Evolutionary conservation across 1,140 invertebrate species (phyloP).

Genomic region (Oppia nitens): DNA sequence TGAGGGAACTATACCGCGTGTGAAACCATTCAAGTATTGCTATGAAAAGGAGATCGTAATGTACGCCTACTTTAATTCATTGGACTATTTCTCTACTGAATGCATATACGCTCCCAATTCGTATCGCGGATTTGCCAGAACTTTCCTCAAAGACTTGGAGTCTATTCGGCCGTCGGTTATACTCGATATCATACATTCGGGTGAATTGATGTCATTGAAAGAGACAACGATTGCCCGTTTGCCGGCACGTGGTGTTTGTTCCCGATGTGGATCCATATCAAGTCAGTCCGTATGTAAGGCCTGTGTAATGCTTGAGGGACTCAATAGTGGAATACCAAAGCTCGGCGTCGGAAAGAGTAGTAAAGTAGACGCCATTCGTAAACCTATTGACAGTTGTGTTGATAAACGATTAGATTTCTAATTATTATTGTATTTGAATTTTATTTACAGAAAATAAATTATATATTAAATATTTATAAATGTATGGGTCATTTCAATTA

Average conservation of each 20-base stretch:
- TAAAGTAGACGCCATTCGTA: constrained; percentile 11
- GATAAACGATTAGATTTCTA: too few species aligned
- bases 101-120: constrained; percentile 98
- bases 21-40: constrained; percentile 94
- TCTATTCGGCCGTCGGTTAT: constrained; percentile 80
- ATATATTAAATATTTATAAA: too few species aligned
- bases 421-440: not conserved
- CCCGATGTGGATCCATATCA: constrained; percentile 80
- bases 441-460: too few species aligned
- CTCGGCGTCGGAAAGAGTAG: constrained; percentile 20
- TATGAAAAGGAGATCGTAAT: constrained; percentile 99
- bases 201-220: constrained; percentile 68
- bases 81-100: constrained; percentile 98
- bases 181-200: constrained; percentile 93
- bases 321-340: constrained; percentile 76
- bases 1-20: constrained; percentile 50
- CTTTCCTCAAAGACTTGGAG: constrained; percentile 89
- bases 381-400: not conserved
- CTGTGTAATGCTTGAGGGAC: constrained; percentile 81
- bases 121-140: constrained; percentile 80
- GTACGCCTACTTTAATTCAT: constrained; percentile 91
- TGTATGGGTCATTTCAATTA: too few species aligned
- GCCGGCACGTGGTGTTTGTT: constrained; percentile 58
- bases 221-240: constrained; percentile 49
- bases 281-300: constrained; percentile 93